Evolutionary conservation across 2,888 invertebrate species (phyloP), one percentile per base, ranked within the genome.

Genomic region (Melikaiella ostensackeni): DNA sequence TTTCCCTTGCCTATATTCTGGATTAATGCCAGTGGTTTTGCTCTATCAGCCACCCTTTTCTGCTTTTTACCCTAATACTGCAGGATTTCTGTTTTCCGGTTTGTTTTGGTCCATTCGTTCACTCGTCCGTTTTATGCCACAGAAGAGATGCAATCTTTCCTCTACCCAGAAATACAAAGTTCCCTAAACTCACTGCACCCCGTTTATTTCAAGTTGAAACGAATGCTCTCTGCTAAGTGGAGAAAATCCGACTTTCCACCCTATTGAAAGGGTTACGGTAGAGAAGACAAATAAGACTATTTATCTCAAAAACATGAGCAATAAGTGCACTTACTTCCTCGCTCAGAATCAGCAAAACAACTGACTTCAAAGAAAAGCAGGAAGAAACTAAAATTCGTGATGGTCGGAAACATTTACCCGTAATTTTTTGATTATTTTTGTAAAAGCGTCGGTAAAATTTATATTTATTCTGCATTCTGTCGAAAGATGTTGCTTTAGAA

Each of bases 21-120:
- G 88, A 89, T 89, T 89, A 88, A 88, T 87, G 88, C 89, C 88
- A 88, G 86, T 84, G 84, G 84, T 79, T 79, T 83, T 82, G 75
- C 80, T 76, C 59, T 74, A 74, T 70, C 70, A 70, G n/a, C 30
- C 30, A 50, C 70, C 30, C 70, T 50, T 70, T 70, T 24, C 50
- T 70, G 19, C 50, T 46, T 46, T 66, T 8, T 42, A 30, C 50
- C 50, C 6, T 59, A 9, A 66, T 46, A 33, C 46, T 70, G 50
- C n/a, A 27, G 50, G n/a, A 70, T 70, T 70, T n/a, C 13, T 50
- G 33, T 50, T 70, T 70, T 70, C 46, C 50, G 42, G 46, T 50
- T 70, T 70, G 30, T 50, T 70, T 50, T 50, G 27, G 46, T 70
- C 30, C 50, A 30, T 70, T 50, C 33, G 30, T 30, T 46, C 50